Percentiles rank a stretch among this genome's conserved stretches.
Conservation (phyloP, 35 echinoderm and acorn worm genomes). For the Eucidaris tribuloides region DNA sequence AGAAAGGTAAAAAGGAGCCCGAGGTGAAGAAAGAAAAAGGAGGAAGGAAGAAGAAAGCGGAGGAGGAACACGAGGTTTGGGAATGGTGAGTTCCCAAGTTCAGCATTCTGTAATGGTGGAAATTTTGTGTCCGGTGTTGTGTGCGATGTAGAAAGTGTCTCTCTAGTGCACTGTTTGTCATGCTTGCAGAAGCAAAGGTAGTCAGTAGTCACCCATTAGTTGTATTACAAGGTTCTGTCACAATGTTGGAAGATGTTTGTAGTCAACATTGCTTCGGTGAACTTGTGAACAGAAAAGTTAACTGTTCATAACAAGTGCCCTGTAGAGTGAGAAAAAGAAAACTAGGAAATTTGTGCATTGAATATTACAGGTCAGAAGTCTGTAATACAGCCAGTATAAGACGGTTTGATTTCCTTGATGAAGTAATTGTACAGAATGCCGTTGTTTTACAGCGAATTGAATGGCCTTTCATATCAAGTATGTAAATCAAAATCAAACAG, state of each 20-base stretch:
- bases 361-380: too few relatives aligned
- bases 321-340: too few relatives aligned
- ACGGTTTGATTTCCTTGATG: too few relatives aligned
- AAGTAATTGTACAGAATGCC: too few relatives aligned
- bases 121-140: neutral
- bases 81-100: constrained; percentile 67
- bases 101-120: neutral
- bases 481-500: too few relatives aligned
- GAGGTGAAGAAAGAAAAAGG: constrained; percentile 49
- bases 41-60: constrained; percentile 76
- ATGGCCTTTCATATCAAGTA: too few relatives aligned
- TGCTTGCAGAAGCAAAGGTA: neutral
- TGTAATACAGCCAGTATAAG: too few relatives aligned
- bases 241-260: neutral
- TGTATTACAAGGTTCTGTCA: neutral
- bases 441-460: too few relatives aligned
- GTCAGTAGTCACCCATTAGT: neutral
- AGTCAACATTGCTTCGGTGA: neutral
- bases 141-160: neutral
- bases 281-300: too few relatives aligned
- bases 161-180: neutral
- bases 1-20: constrained; percentile 10
- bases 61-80: constrained; percentile 83
- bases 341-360: too few relatives aligned
- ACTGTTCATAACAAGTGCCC: too few relatives aligned